These are phyloP conservation scores for Sclerodermus sp. DNA, from an alignment of 2,888 invertebrate genomes.

Conservation along the genomic window DNA sequence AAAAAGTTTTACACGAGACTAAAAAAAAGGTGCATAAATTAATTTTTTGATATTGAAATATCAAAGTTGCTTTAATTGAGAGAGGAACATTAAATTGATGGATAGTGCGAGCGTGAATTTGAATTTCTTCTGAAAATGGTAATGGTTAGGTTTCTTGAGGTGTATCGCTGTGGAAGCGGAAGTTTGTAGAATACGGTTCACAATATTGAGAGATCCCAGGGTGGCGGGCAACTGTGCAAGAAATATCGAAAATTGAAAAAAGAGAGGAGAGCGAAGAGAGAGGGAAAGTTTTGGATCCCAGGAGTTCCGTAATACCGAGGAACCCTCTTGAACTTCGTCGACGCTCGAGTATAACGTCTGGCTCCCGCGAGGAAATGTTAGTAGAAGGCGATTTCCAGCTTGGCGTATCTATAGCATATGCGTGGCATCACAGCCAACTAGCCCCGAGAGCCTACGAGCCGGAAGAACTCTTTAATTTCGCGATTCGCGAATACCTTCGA, in stretches of 20 bases:
- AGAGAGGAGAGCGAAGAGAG: constrained; percentile 5
- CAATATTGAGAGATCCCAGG: no score
- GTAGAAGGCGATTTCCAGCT: constrained; percentile 16
- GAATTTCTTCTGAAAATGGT: no score
- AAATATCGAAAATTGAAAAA: background rate
- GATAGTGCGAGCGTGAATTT: no score
- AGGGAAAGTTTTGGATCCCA: constrained; percentile 11
- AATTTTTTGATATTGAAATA: no score
- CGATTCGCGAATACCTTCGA: constrained; percentile 4
- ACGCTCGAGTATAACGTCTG: constrained; percentile 18
- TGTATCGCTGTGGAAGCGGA: no score
- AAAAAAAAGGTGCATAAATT: no score
- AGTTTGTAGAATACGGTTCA: no score
- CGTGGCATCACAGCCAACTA: constrained; percentile 11
- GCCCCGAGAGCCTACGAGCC: background rate
- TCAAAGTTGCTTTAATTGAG: no score
- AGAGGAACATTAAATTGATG: no score
- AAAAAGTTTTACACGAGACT: no score
- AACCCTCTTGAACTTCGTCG: constrained; percentile 9
- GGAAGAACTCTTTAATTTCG: background rate
- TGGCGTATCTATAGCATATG: constrained; percentile 11
- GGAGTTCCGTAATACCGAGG: constrained; percentile 12
- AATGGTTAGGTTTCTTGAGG: no score
- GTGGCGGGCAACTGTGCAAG: background rate
- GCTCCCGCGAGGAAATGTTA: constrained; percentile 17